Base-by-base conservation (phyloP, 2,113 vertebrate species). In the Otus sunia region DNA sequence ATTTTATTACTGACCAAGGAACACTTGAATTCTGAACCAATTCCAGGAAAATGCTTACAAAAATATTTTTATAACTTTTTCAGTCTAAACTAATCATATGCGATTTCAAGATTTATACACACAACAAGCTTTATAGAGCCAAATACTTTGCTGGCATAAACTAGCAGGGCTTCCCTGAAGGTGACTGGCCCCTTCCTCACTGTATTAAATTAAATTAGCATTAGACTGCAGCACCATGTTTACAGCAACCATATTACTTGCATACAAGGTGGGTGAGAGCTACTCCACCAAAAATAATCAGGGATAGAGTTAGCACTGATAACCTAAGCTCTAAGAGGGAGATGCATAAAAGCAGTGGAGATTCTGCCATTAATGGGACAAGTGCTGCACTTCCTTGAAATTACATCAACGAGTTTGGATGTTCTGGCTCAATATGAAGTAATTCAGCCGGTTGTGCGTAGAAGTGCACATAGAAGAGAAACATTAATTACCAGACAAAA, bases 271-370 rank as follows among this genome's bases (percentile, higher is more conserved):
- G 34, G 12, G 32, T 75, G 73, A 94, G 56, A 94, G 47, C 25
- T 72, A 49, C 43, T 60, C 47, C 74, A 64, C 90, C 83, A 84
- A 93, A 96, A 97, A 96, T 87, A 94, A 89, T 58, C 60, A 39
- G 29, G 66, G 73, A 52, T 84, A 81, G 60, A 63, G 17, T 84
- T 77, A 71, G 63, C 66, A 49, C 41, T 50, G 50, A 83, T 62
- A 96, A 69, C 15, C 22, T 66, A 36, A 86, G 21, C 55, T 91
- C 64, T 84, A 56, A 88, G 88, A 86, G 41, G 27, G 36, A 84
- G 23, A 27, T 34, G 82, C 16, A 37, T 27, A 71, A 67, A 90
- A 77, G 75, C 56, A 15, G 11, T 25, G 47, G 11, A 53, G 50
- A 27, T 86, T 52, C 90, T 88, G 47, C 39, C 34, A 56, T 75